Base-by-base conservation (phyloP, 2,113 vertebrate species). In the Pomatostomus ruficeps region DNA sequence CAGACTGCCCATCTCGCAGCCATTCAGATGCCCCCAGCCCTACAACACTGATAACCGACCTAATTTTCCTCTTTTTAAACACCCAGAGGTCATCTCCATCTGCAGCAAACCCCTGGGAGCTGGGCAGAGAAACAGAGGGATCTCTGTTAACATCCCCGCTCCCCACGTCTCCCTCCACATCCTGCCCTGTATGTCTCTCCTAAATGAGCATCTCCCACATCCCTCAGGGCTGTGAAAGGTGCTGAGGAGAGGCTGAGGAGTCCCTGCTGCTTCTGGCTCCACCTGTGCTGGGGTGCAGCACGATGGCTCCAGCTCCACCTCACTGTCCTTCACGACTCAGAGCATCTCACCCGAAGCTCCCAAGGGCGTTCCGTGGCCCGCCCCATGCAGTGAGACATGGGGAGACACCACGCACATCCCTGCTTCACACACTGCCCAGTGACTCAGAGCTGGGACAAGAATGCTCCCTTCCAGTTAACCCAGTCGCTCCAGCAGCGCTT, bases 31-130 rank as follows among this genome's bases (percentile, higher is more conserved):
- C 85, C 82, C 92, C 86, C 35, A 88, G 92, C 76, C 86, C 95
- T 75, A 7, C 16, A 24, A 26, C 91, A 62, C 93, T 95, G 95
- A 96, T 93, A 91, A 65, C 49, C 93, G 95, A 96, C 95, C 96
- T 91, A 81, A 81, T 96, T 97, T 78, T 49, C 55, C 70, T 92
- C 91, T 48, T 92, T 88, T 88, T 61, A 51, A 90, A 93, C 62
- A 81, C 49, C 92, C 91, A 84, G 91, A 92, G 93, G 96, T 87
- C 90, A 94, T 76, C 36, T 78, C 68, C 1, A 13, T 90, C 93
- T 96, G 95, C 55, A 85, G 80, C 79, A 67, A 90, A 71, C 38
- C 73, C 48, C 68, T 24, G 58, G 8, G 59, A 61, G 88, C 15
- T 2, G 0, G 25, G 43, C 49, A 55, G 52, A 36, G 48, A 68